Evolutionary conservation across 2,113 vertebrate genomes (phyloP), one percentile per base, ranked within the genome.

Genomic region (Acanthisitta chloris): DNA sequence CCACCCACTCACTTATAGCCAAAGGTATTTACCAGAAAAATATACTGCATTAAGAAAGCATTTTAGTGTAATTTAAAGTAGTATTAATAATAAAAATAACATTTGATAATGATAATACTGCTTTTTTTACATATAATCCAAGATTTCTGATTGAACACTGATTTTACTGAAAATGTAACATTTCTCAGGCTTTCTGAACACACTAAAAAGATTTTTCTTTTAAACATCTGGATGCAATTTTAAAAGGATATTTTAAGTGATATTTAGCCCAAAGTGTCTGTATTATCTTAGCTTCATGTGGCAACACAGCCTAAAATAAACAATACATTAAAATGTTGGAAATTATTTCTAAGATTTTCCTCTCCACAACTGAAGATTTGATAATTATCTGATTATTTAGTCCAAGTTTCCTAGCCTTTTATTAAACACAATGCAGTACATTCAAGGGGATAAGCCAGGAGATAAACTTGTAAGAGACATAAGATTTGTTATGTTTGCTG

Each of bases 171-270:
- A 94, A 87, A 59, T 24, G 3, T 36, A 77, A 72, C 17, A 34
- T 52, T 82, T 76, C 42, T 25, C 25, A 90, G 57, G 15, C n/a
- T 72, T 89, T 76, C 42, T 66, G 17, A 81, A 61, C 5, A 20
- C 18, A n/a, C 3, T 19, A 77, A 81, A 67, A 54, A 45, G 9
- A 31, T 29, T 65, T 74, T 79, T 34, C 28, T 86, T 69, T 65
- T 8, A 77, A 94, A 58, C 49, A 94, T 62, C 64, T 92, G 67
- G 26, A 66, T 59, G 18, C 25, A 58, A 81, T 83, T 90, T 76
- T 7, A 34, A 62, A 83, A 58, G 23, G 7, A 42, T 58, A 62
- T 19, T 42, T 0, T 78, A 80, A 86, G 24, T 25, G 29, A 66
- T 12, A 54, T 81, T 87, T 74, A 36, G 29, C n/a, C 40, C n/a